A percentile compares a stretch with the other conserved stretches of the same genome.
Conservation (phyloP, 2,113 vertebrate genomes). For the Rhegmatorhina hoffmannsi region DNA sequence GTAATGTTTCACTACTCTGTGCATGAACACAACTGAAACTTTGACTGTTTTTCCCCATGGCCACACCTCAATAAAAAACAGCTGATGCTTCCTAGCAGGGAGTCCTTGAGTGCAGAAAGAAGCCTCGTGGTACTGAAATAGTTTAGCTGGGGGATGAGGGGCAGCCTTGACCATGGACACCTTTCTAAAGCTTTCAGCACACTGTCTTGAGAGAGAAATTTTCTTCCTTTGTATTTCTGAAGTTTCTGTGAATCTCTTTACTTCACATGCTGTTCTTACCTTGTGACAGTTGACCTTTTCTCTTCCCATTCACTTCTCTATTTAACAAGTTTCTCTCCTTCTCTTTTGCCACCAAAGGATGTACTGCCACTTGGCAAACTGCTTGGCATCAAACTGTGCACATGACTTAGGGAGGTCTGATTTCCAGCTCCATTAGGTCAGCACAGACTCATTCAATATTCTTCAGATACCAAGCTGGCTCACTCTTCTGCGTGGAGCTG, state of each 20-base stretch:
- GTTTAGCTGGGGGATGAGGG: not conserved
- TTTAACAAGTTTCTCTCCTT: not conserved
- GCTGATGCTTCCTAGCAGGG: not conserved
- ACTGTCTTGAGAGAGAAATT: not conserved
- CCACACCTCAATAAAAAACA: not conserved
- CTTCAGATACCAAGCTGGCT: conserved; percentile 56
- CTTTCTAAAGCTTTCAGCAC: not conserved
- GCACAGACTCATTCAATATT: not conserved
- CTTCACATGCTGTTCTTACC: not conserved
- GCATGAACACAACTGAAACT: not conserved
- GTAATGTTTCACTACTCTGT: not conserved
- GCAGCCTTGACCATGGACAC: not conserved
- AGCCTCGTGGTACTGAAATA: not conserved
- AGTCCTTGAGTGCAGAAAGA: not conserved
- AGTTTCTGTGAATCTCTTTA: not conserved
- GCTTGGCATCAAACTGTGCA: rapidly evolving
- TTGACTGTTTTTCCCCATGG: not conserved
- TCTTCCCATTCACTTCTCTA: not conserved
- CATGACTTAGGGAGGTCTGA: not conserved
- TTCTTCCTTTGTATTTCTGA: not conserved
- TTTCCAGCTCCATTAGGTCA: conserved; percentile 46
- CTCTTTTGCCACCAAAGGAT: not conserved
- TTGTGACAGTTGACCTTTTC: not conserved
- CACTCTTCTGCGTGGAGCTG: conserved; percentile 12
- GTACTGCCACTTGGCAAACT: not conserved